Conservation (phyloP, 2,113 vertebrate species). For the Lophius piscatorius region DNA sequence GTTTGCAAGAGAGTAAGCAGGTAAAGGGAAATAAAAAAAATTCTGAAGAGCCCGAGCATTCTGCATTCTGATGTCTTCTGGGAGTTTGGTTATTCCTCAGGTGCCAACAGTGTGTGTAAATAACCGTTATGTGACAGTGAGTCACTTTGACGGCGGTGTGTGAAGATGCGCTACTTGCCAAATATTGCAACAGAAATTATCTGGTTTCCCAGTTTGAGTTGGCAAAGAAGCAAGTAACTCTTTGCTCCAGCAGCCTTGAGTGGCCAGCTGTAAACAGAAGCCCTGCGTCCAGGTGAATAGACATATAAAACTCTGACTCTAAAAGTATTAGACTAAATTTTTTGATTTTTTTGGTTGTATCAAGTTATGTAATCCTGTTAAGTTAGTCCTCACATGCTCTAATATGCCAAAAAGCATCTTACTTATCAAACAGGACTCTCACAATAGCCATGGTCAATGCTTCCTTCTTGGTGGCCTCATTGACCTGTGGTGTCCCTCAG, state of each 20-base stretch:
- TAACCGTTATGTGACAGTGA: constrained; percentile 65
- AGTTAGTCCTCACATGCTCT: too few relatives aligned
- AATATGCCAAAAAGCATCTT: too few relatives aligned
- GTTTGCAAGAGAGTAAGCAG: constrained; percentile 40
- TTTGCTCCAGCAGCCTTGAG: constrained; percentile 38
- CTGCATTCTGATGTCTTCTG: constrained; percentile 42
- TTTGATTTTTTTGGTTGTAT: too few relatives aligned
- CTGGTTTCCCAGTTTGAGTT: constrained; percentile 46
- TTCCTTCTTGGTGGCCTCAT: too few relatives aligned
- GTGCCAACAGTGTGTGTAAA: constrained; percentile 59
- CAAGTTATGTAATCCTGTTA: too few relatives aligned
- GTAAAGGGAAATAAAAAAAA: constrained; percentile 17
- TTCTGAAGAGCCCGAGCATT: constrained; percentile 40
- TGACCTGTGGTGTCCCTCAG: too few relatives aligned
- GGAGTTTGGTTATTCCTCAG: constrained; percentile 53
- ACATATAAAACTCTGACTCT: constrained; percentile 32
- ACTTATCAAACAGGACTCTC: too few relatives aligned
- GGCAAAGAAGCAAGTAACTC: constrained; percentile 31
- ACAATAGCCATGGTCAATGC: too few relatives aligned
- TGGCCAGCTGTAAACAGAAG: constrained; percentile 37
- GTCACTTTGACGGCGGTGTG: constrained; percentile 41
- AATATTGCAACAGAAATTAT: constrained; percentile 50
- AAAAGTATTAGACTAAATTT: too few relatives aligned
- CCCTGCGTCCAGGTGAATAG: constrained; percentile 28
- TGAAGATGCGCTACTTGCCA: constrained; percentile 42